Evolutionary conservation across 2,797 vertebrate genomes (phyloP).

Genomic region (Tokudaia muenninki): DNA sequence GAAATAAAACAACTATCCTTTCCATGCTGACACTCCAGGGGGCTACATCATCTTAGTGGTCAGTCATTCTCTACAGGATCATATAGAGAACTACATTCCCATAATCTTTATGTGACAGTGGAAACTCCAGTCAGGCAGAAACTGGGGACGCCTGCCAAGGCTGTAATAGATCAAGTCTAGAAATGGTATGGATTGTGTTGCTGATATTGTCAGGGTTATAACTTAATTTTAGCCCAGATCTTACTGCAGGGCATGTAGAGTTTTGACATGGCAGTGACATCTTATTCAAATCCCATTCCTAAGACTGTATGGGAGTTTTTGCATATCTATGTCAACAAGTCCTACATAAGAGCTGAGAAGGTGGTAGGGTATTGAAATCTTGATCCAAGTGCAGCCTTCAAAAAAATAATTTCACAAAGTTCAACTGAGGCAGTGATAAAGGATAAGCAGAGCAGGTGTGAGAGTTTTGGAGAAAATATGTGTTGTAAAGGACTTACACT

Average conservation of each 20-base stretch:
- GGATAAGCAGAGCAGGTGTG: background rate
- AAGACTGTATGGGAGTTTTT: background rate
- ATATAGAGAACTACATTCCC: background rate
- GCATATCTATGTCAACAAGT: background rate
- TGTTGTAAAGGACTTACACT: conserved; percentile 43
- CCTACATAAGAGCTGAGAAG: background rate
- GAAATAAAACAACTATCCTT: background rate
- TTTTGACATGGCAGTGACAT: background rate
- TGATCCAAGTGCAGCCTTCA: background rate
- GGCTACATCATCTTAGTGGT: background rate
- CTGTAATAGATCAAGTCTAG: background rate
- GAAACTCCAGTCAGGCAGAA: background rate
- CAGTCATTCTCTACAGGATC: background rate
- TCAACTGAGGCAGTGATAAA: background rate
- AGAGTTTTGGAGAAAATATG: conserved; percentile 10
- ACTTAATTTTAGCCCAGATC: background rate
- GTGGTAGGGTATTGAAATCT: background rate
- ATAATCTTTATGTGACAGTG: background rate
- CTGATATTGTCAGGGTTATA: background rate
- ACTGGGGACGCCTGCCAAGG: rapidly evolving
- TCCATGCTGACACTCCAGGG: background rate
- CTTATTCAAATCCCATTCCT: background rate
- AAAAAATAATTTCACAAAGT: conserved; percentile 9
- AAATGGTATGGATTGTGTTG: background rate
- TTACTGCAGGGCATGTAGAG: background rate